Evolutionary conservation across 2,888 invertebrate genomes (phyloP), one percentile per base, ranked within the genome.

Genomic region (Lucinisca nassula): DNA sequence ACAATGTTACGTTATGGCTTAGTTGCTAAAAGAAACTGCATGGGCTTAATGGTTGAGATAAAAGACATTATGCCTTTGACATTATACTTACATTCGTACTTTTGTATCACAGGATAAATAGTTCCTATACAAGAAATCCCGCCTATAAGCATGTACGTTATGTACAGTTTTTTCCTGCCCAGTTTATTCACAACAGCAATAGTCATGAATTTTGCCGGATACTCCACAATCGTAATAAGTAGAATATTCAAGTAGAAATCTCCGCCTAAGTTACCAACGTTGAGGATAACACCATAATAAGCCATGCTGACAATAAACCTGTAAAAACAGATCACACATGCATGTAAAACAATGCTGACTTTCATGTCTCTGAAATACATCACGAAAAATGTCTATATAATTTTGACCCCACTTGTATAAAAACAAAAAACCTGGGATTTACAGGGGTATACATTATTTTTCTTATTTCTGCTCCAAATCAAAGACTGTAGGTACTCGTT

Each of bases 111-210:
- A 3, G 91, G 87, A 73, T 92, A 90, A 35, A 98, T 97, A 0
- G 98, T 98, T 2, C 97, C 95, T 61, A 98, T 97, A 51, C 88
- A 90, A 3, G 91, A 88, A 12, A 88, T 67, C 6, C 92, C 93
- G 2, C 91, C 92, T 24, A 90, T 75, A 45, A 92, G 70, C 88
- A 93, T 83, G 58, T 77, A 90, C 27, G 40, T 76, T 30, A 90
- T 87, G 78, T 91, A 88, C 58, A 92, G 73, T 27, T 73, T 77
- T 72, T 91, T 90, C 12, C 93, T 74, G 0, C 92, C 93, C 27
- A 91, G 77, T 73, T 90, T 87, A 78, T 93, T 90, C 8, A 92
- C 49, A n/a, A 92, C 72, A 12, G 89, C n/a, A 72, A 93, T 80
- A 32, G 87, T 82, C 1, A 87, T 27, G 0, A 89, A 55, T 76